Conservation (phyloP, 2,113 vertebrate genomes). For the Elephas maximus region DNA sequence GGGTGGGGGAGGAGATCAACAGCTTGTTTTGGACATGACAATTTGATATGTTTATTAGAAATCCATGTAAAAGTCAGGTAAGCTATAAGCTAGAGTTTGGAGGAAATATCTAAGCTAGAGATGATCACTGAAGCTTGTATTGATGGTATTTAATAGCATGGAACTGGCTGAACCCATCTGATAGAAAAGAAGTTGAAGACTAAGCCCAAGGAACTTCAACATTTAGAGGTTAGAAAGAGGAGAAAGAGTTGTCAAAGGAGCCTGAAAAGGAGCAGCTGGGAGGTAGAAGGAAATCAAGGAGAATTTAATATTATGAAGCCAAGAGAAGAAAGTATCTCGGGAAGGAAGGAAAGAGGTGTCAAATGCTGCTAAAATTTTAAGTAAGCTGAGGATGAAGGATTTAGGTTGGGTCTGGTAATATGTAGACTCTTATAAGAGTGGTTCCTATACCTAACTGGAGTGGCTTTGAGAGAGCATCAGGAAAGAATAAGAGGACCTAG, state of each 20-base stretch:
- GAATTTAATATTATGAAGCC: neutral
- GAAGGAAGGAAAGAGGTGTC: neutral
- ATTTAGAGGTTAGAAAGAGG: neutral
- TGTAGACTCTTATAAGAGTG: neutral
- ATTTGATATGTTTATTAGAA: slow-evolving; percentile 34
- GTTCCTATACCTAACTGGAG: neutral
- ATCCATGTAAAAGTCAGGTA: neutral
- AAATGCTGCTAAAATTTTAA: neutral
- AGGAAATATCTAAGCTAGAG: neutral
- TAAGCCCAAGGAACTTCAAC: neutral
- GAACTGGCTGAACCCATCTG: neutral
- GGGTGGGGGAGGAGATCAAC: neutral
- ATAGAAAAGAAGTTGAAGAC: neutral
- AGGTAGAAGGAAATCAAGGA: neutral
- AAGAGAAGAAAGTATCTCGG: neutral
- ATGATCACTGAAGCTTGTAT: neutral
- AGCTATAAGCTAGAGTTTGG: neutral
- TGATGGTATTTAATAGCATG: neutral
- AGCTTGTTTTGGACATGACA: neutral
- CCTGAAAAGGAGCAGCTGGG: too few relatives aligned
- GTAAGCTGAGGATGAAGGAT: neutral
- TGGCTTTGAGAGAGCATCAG: neutral
- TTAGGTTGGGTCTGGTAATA: slow-evolving; percentile 1
- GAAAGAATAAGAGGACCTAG: neutral
- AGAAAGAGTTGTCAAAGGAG: neutral